Evolutionary conservation across 2,113 vertebrate species (phyloP).

Genomic region (Pao palembangensis): DNA sequence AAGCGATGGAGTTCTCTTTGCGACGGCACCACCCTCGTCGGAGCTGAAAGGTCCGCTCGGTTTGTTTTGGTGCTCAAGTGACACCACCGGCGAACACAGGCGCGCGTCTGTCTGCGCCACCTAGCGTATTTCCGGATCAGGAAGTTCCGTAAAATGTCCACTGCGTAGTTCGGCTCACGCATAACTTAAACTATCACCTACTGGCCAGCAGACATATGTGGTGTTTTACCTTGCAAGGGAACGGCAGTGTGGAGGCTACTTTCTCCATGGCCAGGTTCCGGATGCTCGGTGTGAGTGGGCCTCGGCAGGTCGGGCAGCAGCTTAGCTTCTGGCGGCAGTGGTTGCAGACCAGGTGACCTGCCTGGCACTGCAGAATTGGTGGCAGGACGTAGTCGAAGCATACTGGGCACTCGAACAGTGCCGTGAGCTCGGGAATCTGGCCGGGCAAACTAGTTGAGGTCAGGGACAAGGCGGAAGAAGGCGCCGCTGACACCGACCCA

Average conservation of each 20-base stretch:
- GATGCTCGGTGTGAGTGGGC: conserved; percentile 77
- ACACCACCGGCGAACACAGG: neutral
- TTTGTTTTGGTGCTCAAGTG: neutral
- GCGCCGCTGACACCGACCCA: conserved; percentile 53
- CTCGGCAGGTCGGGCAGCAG: conserved; percentile 78
- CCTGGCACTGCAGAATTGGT: conserved; percentile 79
- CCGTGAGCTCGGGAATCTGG: conserved; percentile 73
- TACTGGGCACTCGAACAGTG: conserved; percentile 78
- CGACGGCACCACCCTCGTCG: too few relatives aligned
- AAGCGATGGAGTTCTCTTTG: too few relatives aligned
- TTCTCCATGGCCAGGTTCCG: conserved; percentile 81
- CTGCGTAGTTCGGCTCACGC: too few relatives aligned
- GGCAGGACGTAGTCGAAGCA: conserved; percentile 80
- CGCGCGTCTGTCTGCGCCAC: neutral
- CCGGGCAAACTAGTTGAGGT: conserved; percentile 41
- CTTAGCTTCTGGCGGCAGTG: conserved; percentile 78
- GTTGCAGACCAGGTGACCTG: conserved; percentile 79
- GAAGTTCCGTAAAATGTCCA: conserved; percentile 9
- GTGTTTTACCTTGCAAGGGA: conserved; percentile 76
- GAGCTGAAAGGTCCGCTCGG: neutral
- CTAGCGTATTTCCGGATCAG: neutral
- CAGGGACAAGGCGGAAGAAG: conserved; percentile 35
- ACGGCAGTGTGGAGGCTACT: conserved; percentile 76
- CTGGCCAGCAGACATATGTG: too few relatives aligned
- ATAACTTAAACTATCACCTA: too few relatives aligned